Percentiles rank a stretch among this genome's conserved stretches.
Conservation (phyloP, 2,113 vertebrate species). For the Semnornis frantzii region DNA sequence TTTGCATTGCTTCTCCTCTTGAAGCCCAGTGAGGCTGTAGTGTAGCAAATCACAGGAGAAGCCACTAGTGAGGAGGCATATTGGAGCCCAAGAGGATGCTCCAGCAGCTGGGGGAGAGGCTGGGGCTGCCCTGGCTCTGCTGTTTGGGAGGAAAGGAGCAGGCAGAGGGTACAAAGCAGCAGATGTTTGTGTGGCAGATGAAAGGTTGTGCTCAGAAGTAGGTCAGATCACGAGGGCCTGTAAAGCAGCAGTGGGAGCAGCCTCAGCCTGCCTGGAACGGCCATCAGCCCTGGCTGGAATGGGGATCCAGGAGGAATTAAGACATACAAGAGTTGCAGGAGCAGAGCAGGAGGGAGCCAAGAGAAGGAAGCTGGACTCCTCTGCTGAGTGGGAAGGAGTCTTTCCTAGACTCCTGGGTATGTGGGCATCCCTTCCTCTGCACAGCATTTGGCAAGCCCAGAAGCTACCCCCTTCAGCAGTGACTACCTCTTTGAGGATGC, state of each 20-base stretch:
- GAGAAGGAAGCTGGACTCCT: background rate
- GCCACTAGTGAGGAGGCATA: no score
- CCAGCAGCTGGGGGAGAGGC: background rate
- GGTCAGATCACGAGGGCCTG: background rate
- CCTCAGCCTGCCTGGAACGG: background rate
- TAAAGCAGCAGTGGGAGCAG: fast-evolving
- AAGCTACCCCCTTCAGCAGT: background rate
- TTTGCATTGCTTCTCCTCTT: background rate
- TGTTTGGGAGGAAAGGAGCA: background rate
- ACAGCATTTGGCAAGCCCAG: background rate
- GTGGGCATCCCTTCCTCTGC: background rate
- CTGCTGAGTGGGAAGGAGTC: background rate
- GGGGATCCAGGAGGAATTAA: background rate
- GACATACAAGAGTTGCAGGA: background rate
- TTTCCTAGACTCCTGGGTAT: fast-evolving
- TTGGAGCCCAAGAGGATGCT: background rate
- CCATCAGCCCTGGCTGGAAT: background rate
- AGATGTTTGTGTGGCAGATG: background rate
- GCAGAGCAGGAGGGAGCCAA: background rate
- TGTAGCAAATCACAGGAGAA: background rate
- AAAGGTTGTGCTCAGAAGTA: background rate
- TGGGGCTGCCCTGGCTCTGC: background rate
- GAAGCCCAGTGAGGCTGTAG: background rate
- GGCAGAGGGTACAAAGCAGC: background rate
- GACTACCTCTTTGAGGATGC: background rate